Conservation (phyloP, 2,797 vertebrate genomes). For the Lithobates sylvaticus region DNA sequence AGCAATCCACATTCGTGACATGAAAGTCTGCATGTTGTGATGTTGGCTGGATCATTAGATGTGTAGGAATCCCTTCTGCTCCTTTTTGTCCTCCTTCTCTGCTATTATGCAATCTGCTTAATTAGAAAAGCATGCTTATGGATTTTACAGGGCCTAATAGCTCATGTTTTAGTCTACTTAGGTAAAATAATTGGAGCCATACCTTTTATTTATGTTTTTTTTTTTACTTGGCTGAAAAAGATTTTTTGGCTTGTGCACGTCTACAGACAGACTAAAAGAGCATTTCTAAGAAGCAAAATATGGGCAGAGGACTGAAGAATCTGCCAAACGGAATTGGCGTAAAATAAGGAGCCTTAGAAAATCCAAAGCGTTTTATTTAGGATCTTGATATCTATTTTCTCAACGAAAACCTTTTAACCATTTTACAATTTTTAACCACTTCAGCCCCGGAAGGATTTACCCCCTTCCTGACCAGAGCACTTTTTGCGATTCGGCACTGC, state of each 20-base stretch:
- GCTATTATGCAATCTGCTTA: conserved; percentile 49
- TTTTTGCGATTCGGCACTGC: too few relatives aligned
- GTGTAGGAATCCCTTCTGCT: conserved; percentile 2
- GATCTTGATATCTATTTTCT: too few relatives aligned
- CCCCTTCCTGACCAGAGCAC: too few relatives aligned
- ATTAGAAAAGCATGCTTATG: conserved; percentile 49
- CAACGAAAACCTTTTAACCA: too few relatives aligned
- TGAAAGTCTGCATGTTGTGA: conserved; percentile 10
- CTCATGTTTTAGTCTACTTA: conserved; percentile 36
- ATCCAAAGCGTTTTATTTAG: background rate
- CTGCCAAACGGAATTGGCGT: conserved; percentile 3
- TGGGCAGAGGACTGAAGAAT: background rate
- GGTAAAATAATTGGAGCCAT: conserved; percentile 49
- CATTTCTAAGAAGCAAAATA: conserved; percentile 34
- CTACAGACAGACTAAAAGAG: conserved; percentile 42
- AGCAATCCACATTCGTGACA: conserved; percentile 1
- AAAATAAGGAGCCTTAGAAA: background rate
- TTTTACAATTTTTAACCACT: too few relatives aligned
- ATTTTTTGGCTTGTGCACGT: conserved; percentile 23
- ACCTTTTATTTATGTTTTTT: conserved; percentile 12
- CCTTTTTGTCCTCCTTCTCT: conserved; percentile 18
- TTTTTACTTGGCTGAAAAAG: conserved; percentile 52
- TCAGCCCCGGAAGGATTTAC: too few relatives aligned
- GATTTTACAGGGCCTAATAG: conserved; percentile 35
- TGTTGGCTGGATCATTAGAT: conserved; percentile 31